These are phyloP conservation scores for Akabosia matsudoensis DNA, from an alignment of 1,140 invertebrate species.

Conservation along the genomic window DNA sequence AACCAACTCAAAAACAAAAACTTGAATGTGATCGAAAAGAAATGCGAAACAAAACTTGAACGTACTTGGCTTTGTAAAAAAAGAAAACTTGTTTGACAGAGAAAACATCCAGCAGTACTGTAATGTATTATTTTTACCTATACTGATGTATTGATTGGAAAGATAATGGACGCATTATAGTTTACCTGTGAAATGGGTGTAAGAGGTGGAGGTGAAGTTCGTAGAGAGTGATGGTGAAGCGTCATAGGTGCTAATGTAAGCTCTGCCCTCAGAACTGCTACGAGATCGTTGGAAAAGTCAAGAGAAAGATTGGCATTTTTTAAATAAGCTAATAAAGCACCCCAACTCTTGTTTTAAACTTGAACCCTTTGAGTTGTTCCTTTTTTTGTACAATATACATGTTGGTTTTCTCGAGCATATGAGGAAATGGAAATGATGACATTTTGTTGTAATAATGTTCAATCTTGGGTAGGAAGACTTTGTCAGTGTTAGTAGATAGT, in stretches of 20 bases:
- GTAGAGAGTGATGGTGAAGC: conserved; percentile 49
- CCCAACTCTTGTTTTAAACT: not conserved
- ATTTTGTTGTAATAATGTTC: too few relatives aligned
- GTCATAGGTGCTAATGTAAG: conserved; percentile 48
- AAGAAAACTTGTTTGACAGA: too few relatives aligned
- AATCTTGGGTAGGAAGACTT: too few relatives aligned
- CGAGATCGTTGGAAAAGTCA: conserved; percentile 34
- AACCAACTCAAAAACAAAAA: too few relatives aligned
- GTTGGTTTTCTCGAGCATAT: too few relatives aligned
- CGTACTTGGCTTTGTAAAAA: too few relatives aligned
- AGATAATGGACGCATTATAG: not conserved
- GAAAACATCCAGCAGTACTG: conserved; percentile 1
- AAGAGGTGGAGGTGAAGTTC: conserved; percentile 48
- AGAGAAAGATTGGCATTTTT: conserved; percentile 26
- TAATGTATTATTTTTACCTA: conserved; percentile 1
- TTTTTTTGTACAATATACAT: not conserved
- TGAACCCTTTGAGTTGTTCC: not conserved
- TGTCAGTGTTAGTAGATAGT: too few relatives aligned
- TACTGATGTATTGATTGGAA: not conserved
- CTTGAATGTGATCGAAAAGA: too few relatives aligned
- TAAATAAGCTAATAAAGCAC: not conserved
- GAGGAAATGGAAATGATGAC: too few relatives aligned
- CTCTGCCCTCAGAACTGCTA: conserved; percentile 48
- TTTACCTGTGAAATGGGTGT: conserved; percentile 48
- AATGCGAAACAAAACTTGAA: too few relatives aligned